phyloP scores from a whole-genome alignment of 2,888 invertebrate genomes.

The Ophion obscuratus region DNA sequence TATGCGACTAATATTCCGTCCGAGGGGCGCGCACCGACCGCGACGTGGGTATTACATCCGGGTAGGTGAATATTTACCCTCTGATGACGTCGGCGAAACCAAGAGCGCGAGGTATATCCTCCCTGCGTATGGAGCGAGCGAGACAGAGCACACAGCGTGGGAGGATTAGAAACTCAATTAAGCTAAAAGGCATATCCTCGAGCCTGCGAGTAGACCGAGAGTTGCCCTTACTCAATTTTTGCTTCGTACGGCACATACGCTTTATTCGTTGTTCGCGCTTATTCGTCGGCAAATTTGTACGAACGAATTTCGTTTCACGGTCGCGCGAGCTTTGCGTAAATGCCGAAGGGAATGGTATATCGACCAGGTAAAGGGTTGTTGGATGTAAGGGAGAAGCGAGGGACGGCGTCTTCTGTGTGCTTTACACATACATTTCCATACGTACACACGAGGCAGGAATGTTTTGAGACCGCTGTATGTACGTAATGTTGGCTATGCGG shows the following conservation, averaged over 20 bases:
- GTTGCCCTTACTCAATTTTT: conserved; percentile 38
- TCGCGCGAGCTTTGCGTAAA: conserved; percentile 55
- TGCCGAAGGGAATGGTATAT: conserved; percentile 47
- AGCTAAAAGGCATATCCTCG: conserved; percentile 62
- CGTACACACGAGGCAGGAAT: neutral
- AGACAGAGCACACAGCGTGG: conserved; percentile 1
- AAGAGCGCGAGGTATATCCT: conserved; percentile 11
- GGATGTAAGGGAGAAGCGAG: conserved; percentile 19
- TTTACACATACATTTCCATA: neutral
- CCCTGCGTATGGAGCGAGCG: neutral
- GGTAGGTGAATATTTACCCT: conserved; percentile 41
- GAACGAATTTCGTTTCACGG: conserved; percentile 66
- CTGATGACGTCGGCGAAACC: conserved; percentile 36
- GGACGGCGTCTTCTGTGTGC: neutral
- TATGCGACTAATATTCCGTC: conserved; percentile 8
- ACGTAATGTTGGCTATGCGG: neutral
- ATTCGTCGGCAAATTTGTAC: conserved; percentile 62
- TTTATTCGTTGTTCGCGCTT: conserved; percentile 59
- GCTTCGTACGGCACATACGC: conserved; percentile 20
- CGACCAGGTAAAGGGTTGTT: conserved; percentile 46
- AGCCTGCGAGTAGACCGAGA: conserved; percentile 19
- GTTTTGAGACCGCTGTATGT: neutral
- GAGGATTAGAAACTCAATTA: conserved; percentile 65
- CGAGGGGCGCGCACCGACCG: conserved; percentile 11
- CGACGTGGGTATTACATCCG: conserved; percentile 11